Evolutionary conservation across 2,113 vertebrate genomes (phyloP).

Genomic region (Dicrurus megarhynchus): DNA sequence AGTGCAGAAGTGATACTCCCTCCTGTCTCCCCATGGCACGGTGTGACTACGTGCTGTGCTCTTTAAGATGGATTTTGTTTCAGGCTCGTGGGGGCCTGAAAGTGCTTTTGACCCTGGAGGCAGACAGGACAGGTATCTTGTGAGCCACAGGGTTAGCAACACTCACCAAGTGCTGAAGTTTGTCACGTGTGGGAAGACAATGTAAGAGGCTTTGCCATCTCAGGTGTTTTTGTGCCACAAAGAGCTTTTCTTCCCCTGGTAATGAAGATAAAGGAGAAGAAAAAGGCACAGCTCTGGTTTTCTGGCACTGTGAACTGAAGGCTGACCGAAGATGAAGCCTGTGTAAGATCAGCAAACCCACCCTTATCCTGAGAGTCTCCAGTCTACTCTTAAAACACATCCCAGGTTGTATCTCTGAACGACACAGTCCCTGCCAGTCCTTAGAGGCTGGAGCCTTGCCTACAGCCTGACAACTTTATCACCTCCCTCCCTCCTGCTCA

Average conservation of each 20-base stretch:
- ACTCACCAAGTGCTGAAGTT: not conserved
- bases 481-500: not conserved
- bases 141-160: not conserved
- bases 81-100: not conserved
- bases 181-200: not conserved
- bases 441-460: not conserved
- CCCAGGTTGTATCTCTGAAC: not conserved
- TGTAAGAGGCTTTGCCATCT: not conserved
- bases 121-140: not conserved
- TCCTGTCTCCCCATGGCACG: rapidly evolving
- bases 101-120: not conserved
- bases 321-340: not conserved
- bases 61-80: not conserved
- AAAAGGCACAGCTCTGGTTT: not conserved
- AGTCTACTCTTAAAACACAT: not conserved
- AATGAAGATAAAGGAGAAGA: not conserved
- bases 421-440: not conserved
- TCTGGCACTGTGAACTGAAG: not conserved
- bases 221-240: not conserved
- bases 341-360: not conserved
- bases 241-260: not conserved
- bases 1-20: not conserved
- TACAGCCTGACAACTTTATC: slow-evolving; percentile 48
- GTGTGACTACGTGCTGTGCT: rapidly evolving
- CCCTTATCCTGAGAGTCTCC: not conserved